Evolutionary conservation across 2,113 vertebrate genomes (phyloP).

Genomic region (Pachycephala philippinensis): DNA sequence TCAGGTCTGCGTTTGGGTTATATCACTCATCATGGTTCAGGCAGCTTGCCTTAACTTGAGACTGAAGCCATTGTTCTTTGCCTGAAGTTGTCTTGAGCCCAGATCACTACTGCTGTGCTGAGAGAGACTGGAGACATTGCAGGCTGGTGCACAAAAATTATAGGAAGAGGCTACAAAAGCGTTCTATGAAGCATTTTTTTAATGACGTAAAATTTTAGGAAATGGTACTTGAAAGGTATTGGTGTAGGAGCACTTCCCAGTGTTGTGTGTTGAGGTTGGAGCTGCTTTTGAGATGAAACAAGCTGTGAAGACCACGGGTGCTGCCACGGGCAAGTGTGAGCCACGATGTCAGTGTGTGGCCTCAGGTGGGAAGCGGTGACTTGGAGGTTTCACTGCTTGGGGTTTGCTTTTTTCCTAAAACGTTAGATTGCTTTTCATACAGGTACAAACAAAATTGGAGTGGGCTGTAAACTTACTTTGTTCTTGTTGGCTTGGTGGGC

Average conservation of each 20-base stretch:
- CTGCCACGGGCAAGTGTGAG: background rate
- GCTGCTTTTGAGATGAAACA: background rate
- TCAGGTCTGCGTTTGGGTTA: background rate
- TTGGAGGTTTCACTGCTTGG: background rate
- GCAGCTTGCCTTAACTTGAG: background rate
- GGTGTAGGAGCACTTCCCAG: background rate
- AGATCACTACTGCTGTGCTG: background rate
- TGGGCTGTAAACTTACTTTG: background rate
- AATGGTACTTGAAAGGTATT: background rate
- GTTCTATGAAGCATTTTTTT: background rate
- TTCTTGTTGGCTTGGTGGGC: background rate
- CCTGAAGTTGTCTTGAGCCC: background rate
- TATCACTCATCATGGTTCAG: background rate
- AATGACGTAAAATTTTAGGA: background rate
- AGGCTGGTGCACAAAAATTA: background rate
- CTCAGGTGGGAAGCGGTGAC: accelerated
- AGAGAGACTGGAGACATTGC: background rate
- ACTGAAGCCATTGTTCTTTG: background rate
- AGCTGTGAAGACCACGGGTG: background rate
- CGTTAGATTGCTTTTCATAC: background rate
- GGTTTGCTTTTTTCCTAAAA: background rate
- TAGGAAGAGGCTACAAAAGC: background rate
- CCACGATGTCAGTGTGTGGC: accelerated
- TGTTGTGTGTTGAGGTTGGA: background rate
- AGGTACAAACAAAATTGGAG: background rate